Base-by-base conservation (phyloP, 2,113 vertebrate genomes). In the Tor tambroides region DNA sequence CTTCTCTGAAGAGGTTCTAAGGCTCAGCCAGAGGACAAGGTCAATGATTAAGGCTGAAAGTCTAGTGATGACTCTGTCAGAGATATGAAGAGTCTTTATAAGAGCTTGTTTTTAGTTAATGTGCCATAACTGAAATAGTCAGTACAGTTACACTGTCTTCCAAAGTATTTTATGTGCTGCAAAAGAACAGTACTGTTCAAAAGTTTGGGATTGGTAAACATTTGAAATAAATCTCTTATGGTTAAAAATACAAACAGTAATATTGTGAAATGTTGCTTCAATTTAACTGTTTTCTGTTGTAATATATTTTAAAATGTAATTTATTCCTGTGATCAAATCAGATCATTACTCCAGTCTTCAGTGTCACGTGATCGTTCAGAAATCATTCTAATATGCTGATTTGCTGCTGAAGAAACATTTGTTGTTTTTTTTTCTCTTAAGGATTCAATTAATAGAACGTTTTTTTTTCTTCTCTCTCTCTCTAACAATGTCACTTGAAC, bases 21-120 rank as follows among this genome's bases (percentile, higher is more conserved):
- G 75, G 43, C 84, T 54, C 28, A 51, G 21, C 38, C 76, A 51
- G 76, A 79, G 67, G 38, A 49, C 59, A 84, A 79, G 65, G 54
- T 61, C 35, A 49, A 32, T 87, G 81, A 69, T 80, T 67, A 86
- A 89, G 63, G n/a, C 67, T 63, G 15, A 30, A 79, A 74, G 51
- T 78, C 23, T 80, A 43, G 23, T 61, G 63, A 59, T 77, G 63
- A 75, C 71, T 26, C n/a, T 84, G 32, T 89, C 43, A 41, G 19
- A 43, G 65, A 84, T 26, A 56, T 71, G 21, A 83, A 26, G 35
- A 30, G 54, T n/a, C 32, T 80, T 61, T 41, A 61, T 6, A 80
- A 63, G 54, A 15, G 61, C 38, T 82, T 49, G 61, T 82, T 80
- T 59, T 80, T 4, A 63, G 32, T 35, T 43, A 41, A 80, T 79